Conservation (phyloP, 35 echinoderm and acorn worm genomes). For the Ophioderma brevispina region DNA sequence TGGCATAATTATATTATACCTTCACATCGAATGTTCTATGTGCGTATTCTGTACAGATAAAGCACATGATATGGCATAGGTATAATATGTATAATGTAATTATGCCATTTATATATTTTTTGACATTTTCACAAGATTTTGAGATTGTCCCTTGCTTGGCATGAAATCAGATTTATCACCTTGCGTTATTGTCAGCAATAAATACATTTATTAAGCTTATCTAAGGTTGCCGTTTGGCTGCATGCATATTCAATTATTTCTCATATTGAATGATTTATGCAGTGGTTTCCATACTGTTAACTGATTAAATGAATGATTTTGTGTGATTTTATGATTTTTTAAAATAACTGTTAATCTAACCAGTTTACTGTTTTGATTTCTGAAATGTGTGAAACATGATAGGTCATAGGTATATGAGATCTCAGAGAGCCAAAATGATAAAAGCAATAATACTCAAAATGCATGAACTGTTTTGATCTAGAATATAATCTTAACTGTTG, state of each 20-base stretch:
- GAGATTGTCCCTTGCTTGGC: constrained; percentile 1
- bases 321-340: neutral
- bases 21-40: no score
- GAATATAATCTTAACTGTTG: no score
- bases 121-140: neutral
- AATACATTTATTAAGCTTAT: neutral
- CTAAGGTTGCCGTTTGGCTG: neutral
- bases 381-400: no score
- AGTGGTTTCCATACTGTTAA: neutral
- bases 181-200: neutral
- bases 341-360: neutral
- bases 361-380: no score
- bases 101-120: no score
- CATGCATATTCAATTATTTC: neutral
- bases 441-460: no score
- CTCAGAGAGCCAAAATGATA: no score
- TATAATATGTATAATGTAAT: no score
- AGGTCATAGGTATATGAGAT: neutral
- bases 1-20: no score
- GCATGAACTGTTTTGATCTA: no score
- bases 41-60: no score
- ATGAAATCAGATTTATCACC: neutral
- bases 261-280: neutral
- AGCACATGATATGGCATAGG: no score
- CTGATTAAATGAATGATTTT: neutral